Conservation (phyloP, 2,797 vertebrate species). For the Pygocentrus nattereri region DNA sequence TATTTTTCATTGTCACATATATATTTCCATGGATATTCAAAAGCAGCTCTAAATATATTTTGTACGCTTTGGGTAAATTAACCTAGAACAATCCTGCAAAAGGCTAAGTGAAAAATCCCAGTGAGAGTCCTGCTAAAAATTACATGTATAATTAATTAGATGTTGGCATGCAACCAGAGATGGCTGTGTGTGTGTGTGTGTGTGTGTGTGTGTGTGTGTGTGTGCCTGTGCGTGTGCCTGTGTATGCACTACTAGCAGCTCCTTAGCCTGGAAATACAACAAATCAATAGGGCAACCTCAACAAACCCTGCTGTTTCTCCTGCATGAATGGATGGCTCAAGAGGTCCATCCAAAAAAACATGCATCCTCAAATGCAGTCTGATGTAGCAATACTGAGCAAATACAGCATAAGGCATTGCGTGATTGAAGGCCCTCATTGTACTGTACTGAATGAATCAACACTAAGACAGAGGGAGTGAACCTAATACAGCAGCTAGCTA, state of each 20-base stretch:
- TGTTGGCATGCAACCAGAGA: conserved; percentile 61
- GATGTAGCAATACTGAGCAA: conserved; percentile 17
- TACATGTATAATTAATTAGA: conserved; percentile 67
- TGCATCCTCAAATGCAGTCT: conserved; percentile 22
- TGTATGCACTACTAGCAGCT: conserved; percentile 46
- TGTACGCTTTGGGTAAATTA: neutral
- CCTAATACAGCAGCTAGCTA: neutral
- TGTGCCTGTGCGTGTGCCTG: neutral
- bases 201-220: no score
- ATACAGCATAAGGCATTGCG: neutral
- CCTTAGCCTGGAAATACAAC: conserved; percentile 30
- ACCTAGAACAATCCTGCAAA: neutral
- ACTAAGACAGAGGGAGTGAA: neutral
- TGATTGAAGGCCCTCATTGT: neutral
- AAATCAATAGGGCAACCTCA: conserved; percentile 44
- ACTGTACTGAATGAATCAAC: neutral
- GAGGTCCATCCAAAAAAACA: conserved; percentile 14
- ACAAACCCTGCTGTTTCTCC: conserved; percentile 3
- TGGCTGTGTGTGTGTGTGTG: conserved; percentile 15
- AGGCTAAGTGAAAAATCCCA: neutral
- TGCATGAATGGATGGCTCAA: conserved; percentile 22
- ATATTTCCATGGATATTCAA: neutral
- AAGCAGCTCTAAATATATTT: neutral
- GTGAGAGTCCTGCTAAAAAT: conserved; percentile 64
- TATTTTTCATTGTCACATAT: neutral